Base-by-base conservation (phyloP, 2,113 vertebrate genomes). In the Telmatochromis sp. region DNA sequence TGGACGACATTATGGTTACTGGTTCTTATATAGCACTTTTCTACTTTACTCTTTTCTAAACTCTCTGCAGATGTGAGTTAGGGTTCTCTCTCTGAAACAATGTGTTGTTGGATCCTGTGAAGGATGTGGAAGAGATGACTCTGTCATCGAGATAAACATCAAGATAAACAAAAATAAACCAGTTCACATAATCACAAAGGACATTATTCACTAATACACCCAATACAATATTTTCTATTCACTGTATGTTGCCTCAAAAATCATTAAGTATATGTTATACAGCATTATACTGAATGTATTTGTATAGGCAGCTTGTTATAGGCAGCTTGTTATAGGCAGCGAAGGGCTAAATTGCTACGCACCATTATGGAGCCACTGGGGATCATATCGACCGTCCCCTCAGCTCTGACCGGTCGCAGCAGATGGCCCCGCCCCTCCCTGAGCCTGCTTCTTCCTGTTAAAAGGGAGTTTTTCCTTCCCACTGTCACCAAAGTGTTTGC, bases 281-380 rank as follows among this genome's bases (percentile, higher is more conserved):
- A 68, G 33, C 63, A 21, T 68, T 1, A 68, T 40, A 8, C 19
- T 40, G 2, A 9, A 68, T 21, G 63, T 14, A 21, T 13, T 37
- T 37, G 6, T 68, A 21, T 68, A n/a, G 6, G 19, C 11, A 68
- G 63, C 33, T 31, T 31, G 26, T 17, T 33, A 55, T 81, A n/a
- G 6, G 31, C 31, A 65, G 60, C 33, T 65, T 37, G 28, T 19
- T 35, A 51, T 81, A 33, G 68, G 21, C 42, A 65, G 19, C 8
- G 1, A 45, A 13, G 47, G n/a, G 28, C 28, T 47, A 6, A 14
- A 26, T 65, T 45, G 17, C 51, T 3, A 3, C 5, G 0, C 31
- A 3, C 60, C 31, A 26, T n/a, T 7, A 12, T 12, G 7, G 33
- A 68, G 63, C 1, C 11, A 68, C 7, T 40, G 0, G 6, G n/a